Evolutionary conservation across 2,113 vertebrate species (phyloP), one percentile per base, ranked within the genome.

Genomic region (Hiodon tergisus): DNA sequence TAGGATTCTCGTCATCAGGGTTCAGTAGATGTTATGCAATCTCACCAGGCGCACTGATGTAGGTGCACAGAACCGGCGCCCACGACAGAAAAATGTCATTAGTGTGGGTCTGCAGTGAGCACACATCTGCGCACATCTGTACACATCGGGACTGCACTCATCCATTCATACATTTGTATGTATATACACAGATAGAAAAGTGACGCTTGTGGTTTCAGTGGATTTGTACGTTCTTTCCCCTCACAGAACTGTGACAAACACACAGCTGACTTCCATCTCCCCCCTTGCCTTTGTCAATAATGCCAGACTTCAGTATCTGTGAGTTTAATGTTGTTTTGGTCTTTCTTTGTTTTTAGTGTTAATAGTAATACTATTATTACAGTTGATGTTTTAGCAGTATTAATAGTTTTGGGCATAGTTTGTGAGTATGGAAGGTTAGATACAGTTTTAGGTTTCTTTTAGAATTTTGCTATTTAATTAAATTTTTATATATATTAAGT

Each of bases 221-320:
- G 16, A 5, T 54, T 8, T 67, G 57, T 51, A 59, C 5, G 67
- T 31, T 67, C 76, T 55, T 51, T 71, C 47, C 6, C 79, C 78
- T 82, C 87, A 78, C 84, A 99, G 97, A 87, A 98, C 97, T 0
- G 94, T 98, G 85, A 96, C 92, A 82, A 92, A 93, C 81, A 96
- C 95, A 0, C 92, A 93, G 63, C 82, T 99, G 88, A 93, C 86
- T 76, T 94, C 91, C 48, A 91, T 99, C 81, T 95, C 96, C 60
- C 83, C 85, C 74, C 90, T 93, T 11, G 95, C 96, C 3, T 99
- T 99, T 88, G 90, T 85, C 83, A 96, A 94, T 89, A 98, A 96
- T 0, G 81, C 87, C 78, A 95, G 93, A 80, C 93, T 99, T 79
- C 95, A 96, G 81, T 96, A 97, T 83, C 89, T 99, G 97, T 98